Evolutionary conservation across 2,797 vertebrate species (phyloP).

Genomic region (Momotus momota): DNA sequence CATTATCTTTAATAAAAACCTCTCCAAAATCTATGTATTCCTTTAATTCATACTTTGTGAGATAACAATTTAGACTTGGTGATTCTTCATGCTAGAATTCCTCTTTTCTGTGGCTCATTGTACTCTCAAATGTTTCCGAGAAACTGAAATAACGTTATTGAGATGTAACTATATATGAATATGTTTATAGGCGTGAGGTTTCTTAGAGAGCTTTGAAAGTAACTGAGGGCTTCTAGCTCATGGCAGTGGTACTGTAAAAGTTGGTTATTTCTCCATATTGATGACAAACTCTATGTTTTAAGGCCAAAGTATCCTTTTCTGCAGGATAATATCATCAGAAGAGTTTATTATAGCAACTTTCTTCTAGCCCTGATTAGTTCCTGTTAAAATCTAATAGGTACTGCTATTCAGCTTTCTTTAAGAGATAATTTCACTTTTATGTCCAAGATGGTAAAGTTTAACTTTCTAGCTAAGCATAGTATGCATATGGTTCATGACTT

Average conservation of each 20-base stretch:
- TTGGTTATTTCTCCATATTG: background rate
- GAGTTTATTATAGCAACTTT: background rate
- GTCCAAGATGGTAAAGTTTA: background rate
- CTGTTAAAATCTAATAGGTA: background rate
- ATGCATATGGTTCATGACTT: background rate
- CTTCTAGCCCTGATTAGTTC: background rate
- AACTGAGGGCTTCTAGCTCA: background rate
- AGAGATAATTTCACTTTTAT: background rate
- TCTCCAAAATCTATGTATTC: background rate
- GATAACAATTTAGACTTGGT: background rate
- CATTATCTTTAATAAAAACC: background rate
- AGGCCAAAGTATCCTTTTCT: background rate
- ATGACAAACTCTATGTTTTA: background rate
- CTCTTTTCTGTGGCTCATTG: background rate
- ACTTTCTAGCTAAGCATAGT: background rate
- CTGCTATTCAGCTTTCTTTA: background rate
- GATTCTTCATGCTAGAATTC: background rate
- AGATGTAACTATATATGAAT: background rate
- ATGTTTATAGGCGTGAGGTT: background rate
- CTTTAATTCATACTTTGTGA: background rate
- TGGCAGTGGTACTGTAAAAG: background rate
- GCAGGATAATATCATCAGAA: background rate
- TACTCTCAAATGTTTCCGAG: background rate
- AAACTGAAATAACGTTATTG: background rate
- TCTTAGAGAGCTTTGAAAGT: background rate